phyloP scores from a whole-genome alignment of 1,140 invertebrate genomes.

The Araneus ventricosus region DNA sequence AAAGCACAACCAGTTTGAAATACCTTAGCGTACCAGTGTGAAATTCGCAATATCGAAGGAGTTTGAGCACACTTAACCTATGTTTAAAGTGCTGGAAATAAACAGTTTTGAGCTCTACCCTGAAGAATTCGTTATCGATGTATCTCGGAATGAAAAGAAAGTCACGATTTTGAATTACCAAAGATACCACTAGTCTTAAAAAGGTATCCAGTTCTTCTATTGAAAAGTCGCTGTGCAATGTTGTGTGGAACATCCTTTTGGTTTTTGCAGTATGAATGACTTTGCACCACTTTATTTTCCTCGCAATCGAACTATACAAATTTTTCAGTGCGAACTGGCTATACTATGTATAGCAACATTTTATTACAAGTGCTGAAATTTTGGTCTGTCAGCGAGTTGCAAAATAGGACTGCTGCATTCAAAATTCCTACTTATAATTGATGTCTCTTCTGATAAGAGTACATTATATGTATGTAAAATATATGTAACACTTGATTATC shows the following conservation, averaged over 20 bases:
- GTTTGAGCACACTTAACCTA: not conserved
- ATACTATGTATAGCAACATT: slow-evolving; percentile 42
- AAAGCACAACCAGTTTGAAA: slow-evolving; percentile 27
- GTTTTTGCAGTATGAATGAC: slow-evolving; percentile 1
- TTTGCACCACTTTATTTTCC: slow-evolving; percentile 17
- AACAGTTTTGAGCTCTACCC: not conserved
- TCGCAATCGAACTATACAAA: not conserved
- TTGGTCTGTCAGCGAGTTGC: not conserved
- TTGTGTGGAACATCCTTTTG: not conserved
- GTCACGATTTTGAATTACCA: slow-evolving; percentile 56
- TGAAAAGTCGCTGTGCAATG: not conserved
- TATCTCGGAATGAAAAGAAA: not conserved
- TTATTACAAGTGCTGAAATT: not conserved
- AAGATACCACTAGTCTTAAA: slow-evolving; percentile 74
- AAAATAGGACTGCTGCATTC: not conserved
- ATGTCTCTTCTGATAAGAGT: slow-evolving; percentile 30
- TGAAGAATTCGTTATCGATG: not conserved
- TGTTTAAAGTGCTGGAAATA: not conserved
- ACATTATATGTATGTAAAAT: slow-evolving; percentile 10
- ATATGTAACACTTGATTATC: slow-evolving; percentile 53
- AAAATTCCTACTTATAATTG: not conserved
- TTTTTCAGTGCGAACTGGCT: slow-evolving; percentile 16
- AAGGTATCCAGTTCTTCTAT: slow-evolving; percentile 63
- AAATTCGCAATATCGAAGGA: not conserved
- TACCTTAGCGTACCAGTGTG: not conserved